Percentiles rank a stretch among this genome's conserved stretches.
phyloP scores from a whole-genome alignment of 2,888 invertebrate species.

The Cheilosia grossa region DNA sequence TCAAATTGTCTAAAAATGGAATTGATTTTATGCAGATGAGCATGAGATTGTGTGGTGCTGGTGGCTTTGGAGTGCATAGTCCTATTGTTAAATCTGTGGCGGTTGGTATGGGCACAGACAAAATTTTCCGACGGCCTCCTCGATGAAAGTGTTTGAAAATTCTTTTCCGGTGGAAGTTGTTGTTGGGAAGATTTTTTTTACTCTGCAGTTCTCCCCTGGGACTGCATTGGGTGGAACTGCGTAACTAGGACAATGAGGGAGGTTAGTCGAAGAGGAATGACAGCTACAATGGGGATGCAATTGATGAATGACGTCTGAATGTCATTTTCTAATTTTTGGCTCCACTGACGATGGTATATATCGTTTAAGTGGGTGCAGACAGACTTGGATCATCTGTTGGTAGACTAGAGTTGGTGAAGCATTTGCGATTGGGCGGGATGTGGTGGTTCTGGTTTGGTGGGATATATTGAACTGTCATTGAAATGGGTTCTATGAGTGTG shows the following conservation, averaged over 20 bases:
- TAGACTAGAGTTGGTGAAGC: slow-evolving; percentile 15
- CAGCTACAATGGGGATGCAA: slow-evolving; percentile 45
- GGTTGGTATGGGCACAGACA: slow-evolving; percentile 53
- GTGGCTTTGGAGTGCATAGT: slow-evolving; percentile 20
- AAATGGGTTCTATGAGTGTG: background rate
- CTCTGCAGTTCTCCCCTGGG: background rate
- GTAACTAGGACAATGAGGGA: slow-evolving; percentile 19
- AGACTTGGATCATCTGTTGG: background rate
- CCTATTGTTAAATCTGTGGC: slow-evolving; percentile 55
- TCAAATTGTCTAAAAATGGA: slow-evolving; percentile 83
- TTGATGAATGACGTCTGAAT: slow-evolving; percentile 71
- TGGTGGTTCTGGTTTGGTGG: background rate
- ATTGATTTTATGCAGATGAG: slow-evolving; percentile 84
- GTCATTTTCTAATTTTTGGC: slow-evolving; percentile 71
- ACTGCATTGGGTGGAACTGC: slow-evolving; percentile 10
- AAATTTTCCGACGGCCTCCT: slow-evolving; percentile 60
- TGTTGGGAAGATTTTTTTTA: slow-evolving; percentile 4
- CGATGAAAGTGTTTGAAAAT: slow-evolving; percentile 54
- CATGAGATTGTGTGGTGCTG: slow-evolving; percentile 77
- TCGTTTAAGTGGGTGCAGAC: slow-evolving; percentile 57
- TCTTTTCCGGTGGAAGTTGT: slow-evolving; percentile 40
- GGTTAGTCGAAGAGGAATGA: slow-evolving; percentile 1
- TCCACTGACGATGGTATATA: slow-evolving; percentile 53
- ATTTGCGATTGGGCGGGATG: slow-evolving; percentile 1
- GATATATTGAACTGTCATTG: slow-evolving; percentile 45